Conservation (phyloP, 1,140 invertebrate species). For the Lepidurus couesii region DNA sequence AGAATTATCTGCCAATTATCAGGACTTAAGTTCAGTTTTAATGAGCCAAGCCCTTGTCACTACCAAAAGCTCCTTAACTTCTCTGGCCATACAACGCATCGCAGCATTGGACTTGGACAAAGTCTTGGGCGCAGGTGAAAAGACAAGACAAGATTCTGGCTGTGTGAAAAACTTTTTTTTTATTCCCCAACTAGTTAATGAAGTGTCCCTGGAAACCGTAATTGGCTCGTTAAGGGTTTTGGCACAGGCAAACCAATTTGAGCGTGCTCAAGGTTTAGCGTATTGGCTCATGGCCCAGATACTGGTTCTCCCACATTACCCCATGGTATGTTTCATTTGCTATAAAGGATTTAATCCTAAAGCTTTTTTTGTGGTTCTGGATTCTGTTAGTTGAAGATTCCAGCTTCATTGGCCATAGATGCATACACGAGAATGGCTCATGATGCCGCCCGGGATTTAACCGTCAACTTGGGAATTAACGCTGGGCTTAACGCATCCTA, state of each 20-base stretch:
- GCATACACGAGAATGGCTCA: not conserved
- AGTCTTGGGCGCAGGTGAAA: not conserved
- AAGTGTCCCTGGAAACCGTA: not conserved
- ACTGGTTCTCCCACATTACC: not conserved
- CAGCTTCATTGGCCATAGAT: not conserved
- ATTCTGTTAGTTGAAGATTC: not conserved
- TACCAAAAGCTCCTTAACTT: not conserved
- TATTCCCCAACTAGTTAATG: not conserved
- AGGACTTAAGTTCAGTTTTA: not conserved
- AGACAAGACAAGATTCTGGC: not conserved
- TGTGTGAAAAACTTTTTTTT: not conserved
- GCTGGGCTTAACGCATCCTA: not conserved
- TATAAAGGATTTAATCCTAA: not conserved
- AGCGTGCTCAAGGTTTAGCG: not conserved
- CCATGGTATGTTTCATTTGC: not conserved
- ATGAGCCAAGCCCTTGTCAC: not conserved
- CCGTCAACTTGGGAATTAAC: not conserved
- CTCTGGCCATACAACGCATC: not conserved
- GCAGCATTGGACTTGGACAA: not conserved
- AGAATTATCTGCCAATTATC: not conserved
- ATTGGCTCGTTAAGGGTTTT: conserved; percentile 11
- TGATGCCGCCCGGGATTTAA: conserved; percentile 7
- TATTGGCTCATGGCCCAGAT: not conserved
- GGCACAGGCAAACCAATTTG: conserved; percentile 1
- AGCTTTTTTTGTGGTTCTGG: not conserved